Conservation (phyloP, 2,888 invertebrate genomes). For the Dynastes tityus region DNA sequence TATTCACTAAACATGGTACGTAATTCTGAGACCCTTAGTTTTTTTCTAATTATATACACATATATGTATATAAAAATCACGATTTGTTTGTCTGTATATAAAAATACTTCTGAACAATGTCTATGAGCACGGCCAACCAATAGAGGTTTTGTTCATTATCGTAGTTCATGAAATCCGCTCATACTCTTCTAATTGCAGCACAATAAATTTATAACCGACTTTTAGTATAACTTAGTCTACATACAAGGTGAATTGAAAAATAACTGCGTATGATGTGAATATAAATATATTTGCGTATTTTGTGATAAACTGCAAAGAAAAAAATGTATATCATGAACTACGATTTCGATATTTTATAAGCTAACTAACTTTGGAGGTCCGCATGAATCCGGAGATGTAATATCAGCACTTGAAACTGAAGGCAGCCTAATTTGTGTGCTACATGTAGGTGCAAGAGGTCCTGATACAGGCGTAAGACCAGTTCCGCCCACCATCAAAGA, state of each 20-base stretch:
- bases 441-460: slow-evolving; percentile 81
- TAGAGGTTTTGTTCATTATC: slow-evolving; percentile 46
- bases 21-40: slow-evolving; percentile 54
- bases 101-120: slow-evolving; percentile 50
- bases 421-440: slow-evolving; percentile 84
- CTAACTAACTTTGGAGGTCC: slow-evolving; percentile 86
- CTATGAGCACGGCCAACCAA: slow-evolving; percentile 50
- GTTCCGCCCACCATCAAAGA: slow-evolving; percentile 95
- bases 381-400: slow-evolving; percentile 83
- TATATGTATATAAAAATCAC: slow-evolving; percentile 51
- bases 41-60: slow-evolving; percentile 46
- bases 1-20: slow-evolving; percentile 59
- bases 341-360: slow-evolving; percentile 74
- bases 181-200: slow-evolving; percentile 46
- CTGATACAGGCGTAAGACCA: slow-evolving; percentile 89
- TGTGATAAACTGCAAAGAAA: slow-evolving; percentile 28
- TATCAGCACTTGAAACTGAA: slow-evolving; percentile 70
- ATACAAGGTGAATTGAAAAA: slow-evolving; percentile 8
- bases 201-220: neutral
- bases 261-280: slow-evolving; percentile 32
- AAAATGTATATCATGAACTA: slow-evolving; percentile 51
- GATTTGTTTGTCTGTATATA: slow-evolving; percentile 50
- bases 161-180: slow-evolving; percentile 51
- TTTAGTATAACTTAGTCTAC: neutral
- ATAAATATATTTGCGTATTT: slow-evolving; percentile 43